Conservation (phyloP, 2,113 vertebrate species). For the Ctenodactylus gundi region DNA sequence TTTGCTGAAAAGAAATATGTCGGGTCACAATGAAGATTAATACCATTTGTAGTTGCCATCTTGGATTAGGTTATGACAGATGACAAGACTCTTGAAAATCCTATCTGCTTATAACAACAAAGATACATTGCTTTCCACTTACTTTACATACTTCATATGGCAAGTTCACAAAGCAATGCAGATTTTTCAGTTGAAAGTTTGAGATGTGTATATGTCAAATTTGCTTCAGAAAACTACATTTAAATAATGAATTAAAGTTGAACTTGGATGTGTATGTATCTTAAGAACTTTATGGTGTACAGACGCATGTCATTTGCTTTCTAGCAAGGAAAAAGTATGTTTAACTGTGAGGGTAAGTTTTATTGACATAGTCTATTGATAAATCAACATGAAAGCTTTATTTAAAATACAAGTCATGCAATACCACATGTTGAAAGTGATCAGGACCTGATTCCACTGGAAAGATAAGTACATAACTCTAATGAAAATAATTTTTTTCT, state of each 20-base stretch:
- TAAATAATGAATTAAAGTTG: not conserved
- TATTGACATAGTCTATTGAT: not conserved
- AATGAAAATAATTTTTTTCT: conserved; percentile 10
- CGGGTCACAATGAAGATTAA: no score
- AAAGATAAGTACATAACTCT: not conserved
- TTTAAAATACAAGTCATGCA: not conserved
- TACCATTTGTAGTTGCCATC: no score
- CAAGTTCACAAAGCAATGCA: no score
- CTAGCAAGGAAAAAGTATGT: not conserved
- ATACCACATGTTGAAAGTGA: not conserved
- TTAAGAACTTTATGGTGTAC: not conserved
- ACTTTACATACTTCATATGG: no score
- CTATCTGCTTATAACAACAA: no score
- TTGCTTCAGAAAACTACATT: conserved; percentile 21
- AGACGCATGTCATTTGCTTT: not conserved
- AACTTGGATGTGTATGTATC: not conserved
- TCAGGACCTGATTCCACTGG: not conserved
- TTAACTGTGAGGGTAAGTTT: not conserved
- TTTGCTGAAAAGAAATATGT: no score
- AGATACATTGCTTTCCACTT: no score
- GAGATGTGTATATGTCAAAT: not conserved
- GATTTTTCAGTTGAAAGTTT: no score
- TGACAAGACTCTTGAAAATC: no score
- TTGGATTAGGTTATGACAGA: no score
- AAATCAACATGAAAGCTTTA: not conserved